Evolutionary conservation across 2,113 vertebrate species (phyloP).

Genomic region (Oncorhynchus mykiss): DNA sequence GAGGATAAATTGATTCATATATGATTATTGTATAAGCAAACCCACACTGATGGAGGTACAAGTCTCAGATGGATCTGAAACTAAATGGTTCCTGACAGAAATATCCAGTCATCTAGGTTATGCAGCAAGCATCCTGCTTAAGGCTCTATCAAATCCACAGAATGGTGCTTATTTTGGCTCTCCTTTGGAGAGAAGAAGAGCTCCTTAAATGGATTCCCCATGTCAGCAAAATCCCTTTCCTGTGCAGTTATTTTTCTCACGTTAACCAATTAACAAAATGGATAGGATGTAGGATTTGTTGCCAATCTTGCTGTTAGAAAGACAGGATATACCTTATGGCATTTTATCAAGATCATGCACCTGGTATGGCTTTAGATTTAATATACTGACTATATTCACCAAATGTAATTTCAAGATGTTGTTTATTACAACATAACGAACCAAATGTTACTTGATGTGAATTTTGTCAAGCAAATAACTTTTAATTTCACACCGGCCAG

Average conservation of each 20-base stretch:
- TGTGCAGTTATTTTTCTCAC: conserved; percentile 44
- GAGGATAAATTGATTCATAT: not conserved
- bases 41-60: conserved; percentile 23
- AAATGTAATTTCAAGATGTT: no score
- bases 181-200: conserved; percentile 51
- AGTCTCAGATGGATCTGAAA: conserved; percentile 39
- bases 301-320: conserved; percentile 26
- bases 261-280: conserved; percentile 52
- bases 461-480: no score
- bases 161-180: not conserved
- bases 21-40: conserved; percentile 48
- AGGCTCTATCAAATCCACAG: conserved; percentile 27
- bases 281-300: conserved; percentile 17
- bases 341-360: no score
- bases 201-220: conserved; percentile 28
- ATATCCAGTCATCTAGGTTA: conserved; percentile 29
- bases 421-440: no score
- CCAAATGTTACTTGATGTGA: no score
- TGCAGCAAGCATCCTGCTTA: conserved; percentile 35
- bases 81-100: conserved; percentile 54
- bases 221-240: conserved; percentile 53
- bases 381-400: no score
- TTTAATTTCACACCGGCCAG: no score
- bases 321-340: conserved; percentile 22
- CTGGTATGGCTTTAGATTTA: no score